These are phyloP conservation scores for Geotrypetes seraphini DNA, from an alignment of 2,797 vertebrate genomes.

Conservation along the genomic window DNA sequence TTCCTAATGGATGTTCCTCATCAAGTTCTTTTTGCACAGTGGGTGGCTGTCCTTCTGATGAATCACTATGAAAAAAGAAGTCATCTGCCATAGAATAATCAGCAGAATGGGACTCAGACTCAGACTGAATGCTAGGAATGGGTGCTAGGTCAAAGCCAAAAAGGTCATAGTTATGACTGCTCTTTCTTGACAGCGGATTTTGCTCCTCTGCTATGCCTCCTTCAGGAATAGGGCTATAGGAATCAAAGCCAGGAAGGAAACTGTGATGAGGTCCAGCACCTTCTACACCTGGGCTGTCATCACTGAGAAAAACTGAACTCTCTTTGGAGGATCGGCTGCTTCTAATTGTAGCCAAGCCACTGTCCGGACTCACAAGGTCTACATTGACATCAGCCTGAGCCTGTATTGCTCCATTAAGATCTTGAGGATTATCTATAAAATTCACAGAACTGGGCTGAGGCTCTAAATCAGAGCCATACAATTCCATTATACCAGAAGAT, in stretches of 20 bases:
- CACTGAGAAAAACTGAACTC: conserved; percentile 89
- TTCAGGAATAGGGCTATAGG: conserved; percentile 60
- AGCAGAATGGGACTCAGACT: conserved; percentile 49
- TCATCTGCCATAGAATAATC: conserved; percentile 47
- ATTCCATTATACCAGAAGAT: conserved; percentile 84
- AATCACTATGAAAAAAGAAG: conserved; percentile 54
- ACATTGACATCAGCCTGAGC: conserved; percentile 54
- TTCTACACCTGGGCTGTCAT: conserved; percentile 81
- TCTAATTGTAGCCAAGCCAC: conserved; percentile 82
- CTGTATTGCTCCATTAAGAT: conserved; percentile 49
- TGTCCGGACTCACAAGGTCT: conserved; percentile 86
- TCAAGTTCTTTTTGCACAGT: conserved; percentile 30
- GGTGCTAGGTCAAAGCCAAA: conserved; percentile 72
- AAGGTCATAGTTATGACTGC: conserved; percentile 60
- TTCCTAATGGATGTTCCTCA: conserved; percentile 26
- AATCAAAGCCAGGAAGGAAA: conserved; percentile 68
- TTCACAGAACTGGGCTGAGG: conserved; percentile 56
- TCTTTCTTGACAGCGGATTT: conserved; percentile 45
- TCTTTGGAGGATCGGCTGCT: conserved; percentile 90
- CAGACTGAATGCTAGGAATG: conserved; percentile 43
- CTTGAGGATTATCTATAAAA: conserved; percentile 65
- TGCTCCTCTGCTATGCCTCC: conserved; percentile 62
- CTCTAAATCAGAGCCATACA: conserved; percentile 80
- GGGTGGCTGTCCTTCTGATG: conserved; percentile 44
- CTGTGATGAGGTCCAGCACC: conserved; percentile 61